phyloP scores from a whole-genome alignment of 2,888 invertebrate species.

The Bhutanitis thaidina region DNA sequence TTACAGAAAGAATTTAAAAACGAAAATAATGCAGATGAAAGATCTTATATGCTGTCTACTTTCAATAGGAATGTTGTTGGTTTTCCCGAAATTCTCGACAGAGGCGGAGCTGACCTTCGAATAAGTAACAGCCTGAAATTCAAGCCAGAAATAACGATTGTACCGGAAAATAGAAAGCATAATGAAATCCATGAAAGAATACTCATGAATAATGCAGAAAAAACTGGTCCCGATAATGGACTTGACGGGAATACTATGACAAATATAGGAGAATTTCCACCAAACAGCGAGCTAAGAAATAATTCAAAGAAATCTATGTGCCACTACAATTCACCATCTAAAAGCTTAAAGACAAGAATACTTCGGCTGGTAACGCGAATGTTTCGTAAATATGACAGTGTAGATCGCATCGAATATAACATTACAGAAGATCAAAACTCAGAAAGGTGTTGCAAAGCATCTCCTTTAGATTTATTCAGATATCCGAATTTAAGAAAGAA shows the following conservation, averaged over 20 bases:
- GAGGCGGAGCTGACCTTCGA: conserved; percentile 52
- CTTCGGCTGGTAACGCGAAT: conserved; percentile 55
- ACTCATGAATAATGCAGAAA: not conserved
- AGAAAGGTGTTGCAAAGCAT: conserved; percentile 74
- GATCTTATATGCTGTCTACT: conserved; percentile 39
- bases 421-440: conserved; percentile 67
- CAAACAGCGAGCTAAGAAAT: not conserved
- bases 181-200: conserved; percentile 27
- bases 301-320: not conserved
- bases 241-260: conserved; percentile 41
- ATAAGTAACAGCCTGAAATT: conserved; percentile 63
- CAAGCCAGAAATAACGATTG: conserved; percentile 51
- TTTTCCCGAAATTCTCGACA: conserved; percentile 30
- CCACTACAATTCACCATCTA: not conserved
- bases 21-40: conserved; percentile 46
- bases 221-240: conserved; percentile 47
- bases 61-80: conserved; percentile 49
- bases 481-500: conserved; percentile 84
- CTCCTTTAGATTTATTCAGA: conserved; percentile 80
- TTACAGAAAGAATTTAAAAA: conserved; percentile 53
- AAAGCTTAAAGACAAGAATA: conserved; percentile 55
- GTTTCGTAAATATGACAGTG: conserved; percentile 47
- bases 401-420: conserved; percentile 51
- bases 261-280: conserved; percentile 16
- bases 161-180: conserved; percentile 40